phyloP scores from a whole-genome alignment of 37 sponge, comb jelly and placozoan genomes.

The Lycopodina hypogea region DNA sequence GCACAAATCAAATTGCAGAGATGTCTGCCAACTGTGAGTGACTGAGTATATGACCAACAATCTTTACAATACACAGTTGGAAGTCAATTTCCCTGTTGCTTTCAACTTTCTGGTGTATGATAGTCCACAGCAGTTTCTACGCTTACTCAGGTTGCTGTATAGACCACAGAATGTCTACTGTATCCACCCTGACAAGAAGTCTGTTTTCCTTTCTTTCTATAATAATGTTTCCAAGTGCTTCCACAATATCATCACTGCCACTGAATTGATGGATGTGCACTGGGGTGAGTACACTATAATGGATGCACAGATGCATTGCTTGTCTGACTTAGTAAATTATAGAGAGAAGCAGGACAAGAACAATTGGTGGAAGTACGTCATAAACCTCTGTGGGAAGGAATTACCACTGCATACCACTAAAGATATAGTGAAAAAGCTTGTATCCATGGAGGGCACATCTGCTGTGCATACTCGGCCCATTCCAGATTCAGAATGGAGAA shows the following conservation, averaged over 20 bases:
- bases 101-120: slow-evolving; percentile 13
- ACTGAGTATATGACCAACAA: slow-evolving; percentile 10
- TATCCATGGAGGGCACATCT: too few species aligned
- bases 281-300: slow-evolving; percentile 26
- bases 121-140: slow-evolving; percentile 18
- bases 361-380: slow-evolving; percentile 42
- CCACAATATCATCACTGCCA: slow-evolving; percentile 19
- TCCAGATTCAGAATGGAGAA: too few species aligned
- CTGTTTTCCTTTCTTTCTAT: background rate
- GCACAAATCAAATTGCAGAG: background rate
- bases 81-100: slow-evolving; percentile 24
- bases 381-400: too few species aligned
- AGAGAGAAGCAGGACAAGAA: background rate
- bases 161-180: slow-evolving; percentile 50
- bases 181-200: slow-evolving; percentile 33
- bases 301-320: slow-evolving; percentile 43
- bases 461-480: too few species aligned
- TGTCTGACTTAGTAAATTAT: slow-evolving; percentile 5
- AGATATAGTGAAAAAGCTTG: slow-evolving; percentile 60
- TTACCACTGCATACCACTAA: slow-evolving; percentile 50
- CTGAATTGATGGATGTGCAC: slow-evolving; percentile 4
- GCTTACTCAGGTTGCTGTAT: slow-evolving; percentile 25
- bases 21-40: background rate
- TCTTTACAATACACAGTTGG: slow-evolving; percentile 19
- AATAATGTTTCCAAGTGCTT: slow-evolving; percentile 19